Evolutionary conservation across 2,113 vertebrate genomes (phyloP).

Genomic region (Nycticryphes semicollaris): DNA sequence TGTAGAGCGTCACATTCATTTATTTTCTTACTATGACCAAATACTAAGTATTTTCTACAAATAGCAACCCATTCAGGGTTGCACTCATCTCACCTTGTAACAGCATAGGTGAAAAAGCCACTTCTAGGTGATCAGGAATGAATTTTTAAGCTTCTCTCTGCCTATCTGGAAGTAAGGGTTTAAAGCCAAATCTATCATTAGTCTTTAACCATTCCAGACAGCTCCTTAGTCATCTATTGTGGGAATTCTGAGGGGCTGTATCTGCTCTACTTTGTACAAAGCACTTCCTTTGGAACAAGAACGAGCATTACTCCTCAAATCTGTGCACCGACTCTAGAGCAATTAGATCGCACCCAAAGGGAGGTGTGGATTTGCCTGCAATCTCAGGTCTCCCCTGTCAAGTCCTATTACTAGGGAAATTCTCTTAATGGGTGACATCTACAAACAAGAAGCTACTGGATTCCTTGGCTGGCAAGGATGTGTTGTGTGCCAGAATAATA

Average conservation of each 20-base stretch:
- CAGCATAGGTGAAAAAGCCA: neutral
- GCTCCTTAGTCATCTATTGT: neutral
- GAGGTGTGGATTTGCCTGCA: neutral
- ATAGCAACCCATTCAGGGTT: neutral
- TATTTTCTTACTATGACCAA: neutral
- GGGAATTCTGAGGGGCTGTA: constrained; percentile 2
- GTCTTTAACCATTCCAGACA: neutral
- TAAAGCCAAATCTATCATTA: neutral
- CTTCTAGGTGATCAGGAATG: neutral
- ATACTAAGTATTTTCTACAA: neutral
- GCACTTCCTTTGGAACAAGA: neutral
- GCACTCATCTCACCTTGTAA: neutral
- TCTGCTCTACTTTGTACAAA: neutral
- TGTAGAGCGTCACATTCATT: neutral
- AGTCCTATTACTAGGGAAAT: neutral
- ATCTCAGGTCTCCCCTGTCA: neutral
- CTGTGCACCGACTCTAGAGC: neutral
- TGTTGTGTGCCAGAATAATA: neutral
- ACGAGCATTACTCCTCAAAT: neutral
- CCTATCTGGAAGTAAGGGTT: neutral
- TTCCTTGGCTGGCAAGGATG: neutral
- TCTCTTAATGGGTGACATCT: neutral
- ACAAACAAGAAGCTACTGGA: neutral
- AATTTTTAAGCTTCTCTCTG: neutral
- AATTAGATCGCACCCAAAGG: neutral